Evolutionary conservation across 1,140 invertebrate genomes (phyloP).

Genomic region (Diorhabda carinulata): DNA sequence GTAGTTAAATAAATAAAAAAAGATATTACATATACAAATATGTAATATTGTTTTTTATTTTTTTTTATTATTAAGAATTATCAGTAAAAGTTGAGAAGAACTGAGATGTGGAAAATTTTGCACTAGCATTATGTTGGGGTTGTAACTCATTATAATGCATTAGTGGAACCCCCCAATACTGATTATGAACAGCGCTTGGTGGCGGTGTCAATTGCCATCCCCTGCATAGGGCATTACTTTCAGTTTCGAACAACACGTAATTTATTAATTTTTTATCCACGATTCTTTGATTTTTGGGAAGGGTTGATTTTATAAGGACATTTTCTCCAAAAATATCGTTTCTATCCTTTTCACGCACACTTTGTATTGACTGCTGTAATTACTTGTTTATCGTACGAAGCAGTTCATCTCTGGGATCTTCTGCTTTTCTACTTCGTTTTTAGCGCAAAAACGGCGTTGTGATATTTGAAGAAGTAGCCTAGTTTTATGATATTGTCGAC

Average conservation of each 20-base stretch:
- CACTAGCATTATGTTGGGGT: no score
- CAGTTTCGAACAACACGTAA: not conserved
- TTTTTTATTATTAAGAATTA: no score
- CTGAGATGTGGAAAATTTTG: no score
- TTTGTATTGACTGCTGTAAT: not conserved
- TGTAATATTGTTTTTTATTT: no score
- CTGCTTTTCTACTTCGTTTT: not conserved
- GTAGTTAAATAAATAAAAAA: no score
- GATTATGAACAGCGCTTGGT: not conserved
- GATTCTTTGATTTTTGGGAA: not conserved
- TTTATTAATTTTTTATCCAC: not conserved
- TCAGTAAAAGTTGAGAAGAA: no score
- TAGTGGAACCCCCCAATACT: no score
- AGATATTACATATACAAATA: no score
- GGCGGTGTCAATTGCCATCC: not conserved
- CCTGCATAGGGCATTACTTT: not conserved
- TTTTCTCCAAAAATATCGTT: not conserved
- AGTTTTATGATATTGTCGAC: not conserved
- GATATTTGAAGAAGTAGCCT: not conserved
- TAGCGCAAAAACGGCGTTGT: not conserved
- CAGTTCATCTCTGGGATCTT: not conserved
- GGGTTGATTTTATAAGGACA: not conserved
- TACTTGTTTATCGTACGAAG: not conserved
- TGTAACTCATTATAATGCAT: no score
- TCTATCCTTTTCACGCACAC: not conserved